Base-by-base conservation (phyloP, 2,888 invertebrate species). In the Carcina quercana region DNA sequence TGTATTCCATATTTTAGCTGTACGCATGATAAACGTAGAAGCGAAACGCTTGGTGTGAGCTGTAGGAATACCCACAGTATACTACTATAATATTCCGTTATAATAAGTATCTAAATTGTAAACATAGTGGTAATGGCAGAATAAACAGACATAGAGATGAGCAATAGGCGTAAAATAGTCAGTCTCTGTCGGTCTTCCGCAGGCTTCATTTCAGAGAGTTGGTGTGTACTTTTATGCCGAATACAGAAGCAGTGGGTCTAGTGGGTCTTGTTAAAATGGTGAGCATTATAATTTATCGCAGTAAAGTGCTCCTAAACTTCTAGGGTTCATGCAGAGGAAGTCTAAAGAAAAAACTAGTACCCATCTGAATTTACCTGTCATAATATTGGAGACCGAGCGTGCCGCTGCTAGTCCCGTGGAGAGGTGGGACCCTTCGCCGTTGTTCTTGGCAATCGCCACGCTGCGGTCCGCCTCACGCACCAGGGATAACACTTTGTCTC, bases 391-490 rank as follows among this genome's bases (percentile, higher is more conserved):
- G 0, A 76, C 67, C 25, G 64, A 72, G 60, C 80, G 54, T 2
- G 80, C 82, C 0, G 75, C 69, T 1, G 82, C 54, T 43, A 76
- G 80, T 0, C 82, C 82, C 13, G 78, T 70, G 11, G 82, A 80
- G 5, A 82, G 63, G 21, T 78, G 78, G 0, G 71, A 82, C 40
- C 75, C 76, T 30, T 72, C 73, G 41, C 60, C 58, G 53, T 79
- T 75, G 34, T 67, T 59, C 57, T 80, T 80, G 34, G 76, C 78
- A 30, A 49, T 63, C 44, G 80, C 78, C 38, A 82, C 73, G 11
- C 80, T 64, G 29, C 80, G 78, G 38, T 82, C 80, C 0, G 78
- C 79, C 21, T 79, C 79, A 0, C 82, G 73, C n/a, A 82, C 79
- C 34, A 80, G 47, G 2, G 67, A 59, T 2, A 69, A 68, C 32